Base-by-base conservation (phyloP, 2,797 vertebrate genomes). In the Melanogrammus aeglefinus region DNA sequence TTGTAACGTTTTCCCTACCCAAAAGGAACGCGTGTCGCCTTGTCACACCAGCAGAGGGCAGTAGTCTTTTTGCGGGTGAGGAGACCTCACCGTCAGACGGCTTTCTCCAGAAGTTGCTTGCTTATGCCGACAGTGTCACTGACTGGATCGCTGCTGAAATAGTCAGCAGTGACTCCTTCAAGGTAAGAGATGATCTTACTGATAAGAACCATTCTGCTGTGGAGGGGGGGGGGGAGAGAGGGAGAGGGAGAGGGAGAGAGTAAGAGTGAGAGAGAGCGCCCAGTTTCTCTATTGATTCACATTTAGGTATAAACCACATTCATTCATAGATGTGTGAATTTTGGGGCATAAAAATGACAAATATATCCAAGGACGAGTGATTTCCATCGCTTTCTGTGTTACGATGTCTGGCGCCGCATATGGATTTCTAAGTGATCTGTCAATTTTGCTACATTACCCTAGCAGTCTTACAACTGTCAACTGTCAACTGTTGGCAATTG, bases 141-240 rank as follows among this genome's bases (percentile, higher is more conserved):
- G 96, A 94, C 88, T 98, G 97, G 97, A 95, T 98, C 86, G 95
- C 96, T 71, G 96, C 96, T 35, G 97, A 99, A 91, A 94, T 97
- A 73, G 95, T 99, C 82, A 96, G 94, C 51, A 96, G 97, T 87
- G 96, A 96, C 88, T 96, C 95, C 0, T 73, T 95, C 82, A 99
- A 98, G 97, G 97, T 99, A 87, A 92, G 84, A 76, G 94, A 83
- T 85, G 31, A 75, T 78, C 0, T 29, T 51, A 47, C 63, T 76
- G 73, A 63, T 72, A 31, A 83, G 75, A 57, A 66, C 66, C 29
- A 33, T 13, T 57, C 51, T 14, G 16, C 36, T 47, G 35, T 10
- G 80, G n/a, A 21, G 16, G 29, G 31, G 18, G 66, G 2, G 9
- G 31, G 9, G 44, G 14, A 1, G 2, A 7, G 27, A 6, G 57